Base-by-base conservation (phyloP, 2,888 invertebrate species). In the Lithophane semibrunnea region DNA sequence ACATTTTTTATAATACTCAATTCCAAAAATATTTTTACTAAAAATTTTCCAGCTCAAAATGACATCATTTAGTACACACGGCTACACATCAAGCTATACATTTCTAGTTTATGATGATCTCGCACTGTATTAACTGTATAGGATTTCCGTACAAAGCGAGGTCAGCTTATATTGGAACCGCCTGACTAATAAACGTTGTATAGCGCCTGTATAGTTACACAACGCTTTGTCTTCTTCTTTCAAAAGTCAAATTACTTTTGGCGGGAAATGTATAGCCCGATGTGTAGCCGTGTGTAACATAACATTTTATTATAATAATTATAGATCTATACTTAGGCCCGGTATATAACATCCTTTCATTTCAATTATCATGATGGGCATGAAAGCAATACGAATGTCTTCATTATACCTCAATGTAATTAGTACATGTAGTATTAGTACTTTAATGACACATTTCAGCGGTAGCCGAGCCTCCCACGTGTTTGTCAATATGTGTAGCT, bases 391-490 rank as follows among this genome's bases (percentile, higher is more conserved):
- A 37, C 1, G 47, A 18, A 18, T 37, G 7, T 37, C 16, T 1
- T n/a, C 42, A 16, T 58, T 29, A 29, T 10, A 54, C 7, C 52
- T 10, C 18, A 60, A 21, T 21, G 16, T 37, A 65, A 52, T 37
- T 37, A 37, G 37, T 37, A 37, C 37, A 37, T 2, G 37, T 37
- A 37, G 7, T 42, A 52, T 63, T 52, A 13, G 47, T 10, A 24
- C 21, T 73, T 52, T n/a, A 12, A 37, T 65, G 4, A 18, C 7
- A 16, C 0, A n/a, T 92, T 93, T 58, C 81, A 97, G 97, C 96
- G 21, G 96, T 96, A 4, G 95, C 96, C 1, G 97, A 97, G 86
- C 97, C 97, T 3, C 95, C 97, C 0, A 91, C 94, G 1, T 96
- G 96, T 83, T 87, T 97, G 80, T 90, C 96, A 1, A 90, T 97